These are phyloP conservation scores for Cassiopea andromeda DNA, from an alignment of 30 jellyfish, hydroid and myxozoan genomes.

Conservation along the genomic window DNA sequence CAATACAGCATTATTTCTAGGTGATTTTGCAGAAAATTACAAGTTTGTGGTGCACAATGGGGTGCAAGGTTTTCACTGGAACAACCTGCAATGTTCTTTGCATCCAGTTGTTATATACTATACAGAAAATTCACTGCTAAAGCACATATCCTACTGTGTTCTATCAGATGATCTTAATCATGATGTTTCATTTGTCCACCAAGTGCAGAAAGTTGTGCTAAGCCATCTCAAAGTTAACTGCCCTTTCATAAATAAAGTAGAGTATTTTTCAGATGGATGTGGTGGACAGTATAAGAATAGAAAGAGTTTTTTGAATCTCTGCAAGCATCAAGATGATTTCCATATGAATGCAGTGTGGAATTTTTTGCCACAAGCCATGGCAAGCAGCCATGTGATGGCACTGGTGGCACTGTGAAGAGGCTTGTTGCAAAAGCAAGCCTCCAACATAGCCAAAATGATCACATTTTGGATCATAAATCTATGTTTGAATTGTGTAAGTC, in stretches of 20 bases:
- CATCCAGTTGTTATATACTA: conserved; percentile 58
- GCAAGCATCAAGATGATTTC: no score
- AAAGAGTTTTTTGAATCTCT: no score
- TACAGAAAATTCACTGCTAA: background rate
- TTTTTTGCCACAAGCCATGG: no score
- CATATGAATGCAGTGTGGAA: no score
- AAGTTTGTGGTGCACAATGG: conserved; percentile 62
- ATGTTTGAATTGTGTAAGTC: no score
- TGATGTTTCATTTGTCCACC: conserved; percentile 53
- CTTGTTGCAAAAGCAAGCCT: no score
- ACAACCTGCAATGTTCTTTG: conserved; percentile 58
- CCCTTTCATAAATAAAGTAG: background rate
- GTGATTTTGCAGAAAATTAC: conserved; percentile 66
- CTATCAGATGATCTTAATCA: conserved; percentile 74
- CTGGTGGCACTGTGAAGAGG: no score
- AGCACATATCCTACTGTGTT: conserved; percentile 47
- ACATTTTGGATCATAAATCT: no score
- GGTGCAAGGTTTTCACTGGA: conserved; percentile 69
- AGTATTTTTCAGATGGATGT: no score
- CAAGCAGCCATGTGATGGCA: no score
- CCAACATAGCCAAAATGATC: no score
- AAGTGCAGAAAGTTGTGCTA: background rate
- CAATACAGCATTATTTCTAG: conserved; percentile 44
- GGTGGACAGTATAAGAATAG: no score
- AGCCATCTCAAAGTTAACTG: background rate